phyloP scores from a whole-genome alignment of 2,797 vertebrate species.

The Urocyon cinereoargenteus region DNA sequence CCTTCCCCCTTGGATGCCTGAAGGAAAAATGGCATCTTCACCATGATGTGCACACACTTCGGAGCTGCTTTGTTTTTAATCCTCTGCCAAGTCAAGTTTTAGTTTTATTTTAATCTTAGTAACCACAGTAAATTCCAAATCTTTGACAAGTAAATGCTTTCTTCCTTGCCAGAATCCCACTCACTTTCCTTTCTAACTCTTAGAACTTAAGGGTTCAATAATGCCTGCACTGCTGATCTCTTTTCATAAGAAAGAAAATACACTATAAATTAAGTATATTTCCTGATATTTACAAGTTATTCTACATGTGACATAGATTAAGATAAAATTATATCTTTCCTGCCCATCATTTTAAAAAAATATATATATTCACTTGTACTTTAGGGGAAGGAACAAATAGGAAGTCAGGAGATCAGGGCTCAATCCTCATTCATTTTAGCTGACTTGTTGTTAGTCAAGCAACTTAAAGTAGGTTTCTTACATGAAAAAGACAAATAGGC shows the following conservation, averaged over 20 bases:
- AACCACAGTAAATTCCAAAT: constrained; percentile 82
- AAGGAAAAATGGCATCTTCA: constrained; percentile 70
- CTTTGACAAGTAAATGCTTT: constrained; percentile 82
- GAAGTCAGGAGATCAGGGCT: not conserved
- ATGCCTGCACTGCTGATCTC: constrained; percentile 65
- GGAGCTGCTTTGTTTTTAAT: constrained; percentile 83
- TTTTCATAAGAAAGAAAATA: constrained; percentile 56
- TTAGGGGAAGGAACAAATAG: not conserved
- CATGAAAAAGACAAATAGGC: constrained; percentile 13
- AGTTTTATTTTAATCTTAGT: constrained; percentile 80
- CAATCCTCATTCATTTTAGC: not conserved
- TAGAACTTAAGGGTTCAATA: constrained; percentile 59
- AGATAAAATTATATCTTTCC: constrained; percentile 67
- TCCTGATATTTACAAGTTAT: constrained; percentile 74
- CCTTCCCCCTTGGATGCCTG: constrained; percentile 74
- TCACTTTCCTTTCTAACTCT: constrained; percentile 74
- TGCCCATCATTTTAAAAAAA: not conserved
- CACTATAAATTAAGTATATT: not conserved
- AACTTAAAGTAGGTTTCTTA: constrained; percentile 53
- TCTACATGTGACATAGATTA: constrained; percentile 54
- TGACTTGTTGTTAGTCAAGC: not conserved
- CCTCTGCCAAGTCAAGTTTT: constrained; percentile 77
- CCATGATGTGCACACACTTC: constrained; percentile 73
- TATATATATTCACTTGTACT: not conserved
- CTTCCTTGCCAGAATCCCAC: constrained; percentile 68